These are phyloP conservation scores for Proterorhinus semilunaris DNA, from an alignment of 2,113 vertebrate genomes.

Conservation along the genomic window DNA sequence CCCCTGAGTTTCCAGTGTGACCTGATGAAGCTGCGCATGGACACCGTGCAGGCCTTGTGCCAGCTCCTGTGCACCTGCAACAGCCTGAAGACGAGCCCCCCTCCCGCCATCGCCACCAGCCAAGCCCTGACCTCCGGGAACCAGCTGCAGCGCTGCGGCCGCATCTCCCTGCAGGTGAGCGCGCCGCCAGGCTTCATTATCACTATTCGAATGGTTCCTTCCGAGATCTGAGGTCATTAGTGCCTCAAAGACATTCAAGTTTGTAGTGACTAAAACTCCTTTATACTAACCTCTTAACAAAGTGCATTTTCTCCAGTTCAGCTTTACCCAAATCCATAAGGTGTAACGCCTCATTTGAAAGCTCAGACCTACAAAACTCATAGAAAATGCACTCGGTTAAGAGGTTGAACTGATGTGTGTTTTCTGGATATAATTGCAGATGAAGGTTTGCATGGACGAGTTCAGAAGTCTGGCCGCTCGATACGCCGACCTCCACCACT, in stretches of 20 bases:
- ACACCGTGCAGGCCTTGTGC: constrained; percentile 93
- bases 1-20: constrained; percentile 97
- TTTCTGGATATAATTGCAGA: constrained; percentile 67
- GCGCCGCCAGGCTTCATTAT: neutral
- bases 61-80: constrained; percentile 98
- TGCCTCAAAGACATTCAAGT: no score
- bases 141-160: constrained; percentile 93
- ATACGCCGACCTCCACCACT: constrained; percentile 94
- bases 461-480: constrained; percentile 87
- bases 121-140: constrained; percentile 90
- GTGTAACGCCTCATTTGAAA: no score
- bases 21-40: constrained; percentile 96
- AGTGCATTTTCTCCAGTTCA: no score
- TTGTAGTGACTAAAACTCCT: no score
- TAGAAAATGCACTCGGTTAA: no score
- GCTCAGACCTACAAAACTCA: no score
- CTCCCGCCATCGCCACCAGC: constrained; percentile 94
- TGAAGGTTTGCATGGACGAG: constrained; percentile 97
- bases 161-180: constrained; percentile 91
- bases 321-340: no score
- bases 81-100: constrained; percentile 96
- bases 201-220: no score
- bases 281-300: no score
- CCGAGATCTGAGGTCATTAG: no score
- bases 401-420: no score